Conservation (phyloP, 2,113 vertebrate genomes). For the Urocynchramus pylzowi region DNA sequence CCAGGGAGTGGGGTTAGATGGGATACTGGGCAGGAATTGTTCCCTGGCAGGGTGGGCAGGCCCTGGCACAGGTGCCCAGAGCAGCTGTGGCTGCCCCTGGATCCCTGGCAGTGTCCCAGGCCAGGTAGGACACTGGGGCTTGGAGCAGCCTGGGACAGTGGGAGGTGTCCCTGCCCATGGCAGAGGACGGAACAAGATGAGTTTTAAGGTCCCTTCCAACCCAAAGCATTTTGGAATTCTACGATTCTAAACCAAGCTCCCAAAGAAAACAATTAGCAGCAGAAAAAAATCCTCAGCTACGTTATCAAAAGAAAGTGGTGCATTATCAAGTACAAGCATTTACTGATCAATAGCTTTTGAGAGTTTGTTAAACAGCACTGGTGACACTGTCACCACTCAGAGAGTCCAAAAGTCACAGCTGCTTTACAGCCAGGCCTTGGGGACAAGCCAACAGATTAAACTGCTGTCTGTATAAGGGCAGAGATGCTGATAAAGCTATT, state of each 20-base stretch:
- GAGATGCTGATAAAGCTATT: background rate
- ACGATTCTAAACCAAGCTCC: background rate
- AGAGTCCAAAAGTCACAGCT: background rate
- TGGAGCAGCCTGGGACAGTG: background rate
- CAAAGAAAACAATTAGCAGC: background rate
- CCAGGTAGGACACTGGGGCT: fast-evolving
- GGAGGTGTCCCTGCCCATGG: background rate
- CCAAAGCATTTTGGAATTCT: background rate
- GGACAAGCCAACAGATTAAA: background rate
- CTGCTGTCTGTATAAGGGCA: background rate
- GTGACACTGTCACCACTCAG: background rate
- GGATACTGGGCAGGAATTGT: background rate
- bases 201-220: background rate
- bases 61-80: background rate
- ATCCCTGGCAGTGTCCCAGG: background rate
- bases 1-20: no score
- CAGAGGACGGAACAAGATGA: background rate
- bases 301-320: background rate
- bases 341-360: background rate
- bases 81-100: background rate
- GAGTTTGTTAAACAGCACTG: background rate
- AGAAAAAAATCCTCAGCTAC: background rate
- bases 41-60: background rate
- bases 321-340: background rate
- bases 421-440: background rate